Percentiles rank a stretch among this genome's conserved stretches.
These are phyloP conservation scores for Teleopsis dalmanni DNA, from an alignment of 1,140 invertebrate genomes.

Conservation along the genomic window DNA sequence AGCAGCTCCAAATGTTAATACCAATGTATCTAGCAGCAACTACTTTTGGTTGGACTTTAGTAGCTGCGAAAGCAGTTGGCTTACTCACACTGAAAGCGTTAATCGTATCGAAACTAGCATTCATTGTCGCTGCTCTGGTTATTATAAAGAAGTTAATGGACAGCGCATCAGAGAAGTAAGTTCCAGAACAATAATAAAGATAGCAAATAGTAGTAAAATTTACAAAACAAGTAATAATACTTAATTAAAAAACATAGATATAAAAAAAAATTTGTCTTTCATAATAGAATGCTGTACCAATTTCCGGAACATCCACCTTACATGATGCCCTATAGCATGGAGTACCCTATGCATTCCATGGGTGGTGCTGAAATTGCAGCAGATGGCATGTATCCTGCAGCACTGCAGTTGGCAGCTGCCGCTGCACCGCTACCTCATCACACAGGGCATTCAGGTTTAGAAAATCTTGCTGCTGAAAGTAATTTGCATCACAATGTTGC, in stretches of 20 bases:
- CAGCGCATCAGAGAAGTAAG: conserved; percentile 37
- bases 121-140: conserved; percentile 51
- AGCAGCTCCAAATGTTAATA: conserved; percentile 52
- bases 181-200: no score
- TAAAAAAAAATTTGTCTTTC: neutral
- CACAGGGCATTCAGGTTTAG: conserved; percentile 32
- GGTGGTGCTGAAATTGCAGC: conserved; percentile 20
- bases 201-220: no score
- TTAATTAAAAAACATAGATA: no score
- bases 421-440: conserved; percentile 18
- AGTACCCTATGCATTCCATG: conserved; percentile 30
- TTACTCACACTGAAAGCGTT: conserved; percentile 55
- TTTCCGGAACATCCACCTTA: conserved; percentile 40
- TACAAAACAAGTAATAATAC: no score
- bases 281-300: conserved; percentile 35
- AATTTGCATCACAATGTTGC: conserved; percentile 33
- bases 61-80: conserved; percentile 51
- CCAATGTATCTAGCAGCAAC: conserved; percentile 57
- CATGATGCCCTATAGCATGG: conserved; percentile 42
- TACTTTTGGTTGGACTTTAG: conserved; percentile 50
- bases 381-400: conserved; percentile 9
- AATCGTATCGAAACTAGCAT: conserved; percentile 54
- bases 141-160: conserved; percentile 53
- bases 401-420: conserved; percentile 20
- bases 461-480: conserved; percentile 31